Evolutionary conservation across 2,888 invertebrate species (phyloP).

Genomic region (Mylabris sibirica): DNA sequence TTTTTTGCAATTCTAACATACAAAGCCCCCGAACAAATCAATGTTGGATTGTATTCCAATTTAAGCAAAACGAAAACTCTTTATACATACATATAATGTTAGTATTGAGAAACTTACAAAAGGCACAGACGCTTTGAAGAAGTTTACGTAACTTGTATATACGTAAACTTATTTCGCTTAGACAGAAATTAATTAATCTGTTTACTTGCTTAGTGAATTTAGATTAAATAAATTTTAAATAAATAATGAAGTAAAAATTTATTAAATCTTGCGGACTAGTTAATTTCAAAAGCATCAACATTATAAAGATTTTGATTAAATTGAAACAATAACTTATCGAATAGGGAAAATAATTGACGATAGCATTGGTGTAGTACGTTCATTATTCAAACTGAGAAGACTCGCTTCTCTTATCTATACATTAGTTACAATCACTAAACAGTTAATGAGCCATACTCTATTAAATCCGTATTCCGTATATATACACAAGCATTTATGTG

Average conservation of each 20-base stretch:
- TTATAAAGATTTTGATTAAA: not conserved
- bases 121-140: conserved; percentile 39
- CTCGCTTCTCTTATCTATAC: conserved; percentile 9
- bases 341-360: conserved; percentile 2
- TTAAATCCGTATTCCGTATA: conserved; percentile 5
- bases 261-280: not conserved
- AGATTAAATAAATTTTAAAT: conserved; percentile 24
- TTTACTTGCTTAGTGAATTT: conserved; percentile 22
- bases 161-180: conserved; percentile 20
- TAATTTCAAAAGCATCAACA: not conserved
- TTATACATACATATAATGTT: conserved; percentile 18
- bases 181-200: conserved; percentile 31
- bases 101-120: conserved; percentile 32
- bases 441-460: conserved; percentile 13
- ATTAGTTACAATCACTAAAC: conserved; percentile 11
- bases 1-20: not conserved
- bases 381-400: conserved; percentile 3
- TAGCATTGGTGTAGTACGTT: not conserved
- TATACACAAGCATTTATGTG: conserved; percentile 6
- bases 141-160: conserved; percentile 39
- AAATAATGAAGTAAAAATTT: conserved; percentile 6
- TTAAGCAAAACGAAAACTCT: not conserved
- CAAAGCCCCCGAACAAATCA: not conserved
- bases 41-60: not conserved
- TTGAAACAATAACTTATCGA: conserved; percentile 3